phyloP scores from a whole-genome alignment of 2,113 vertebrate species.

The Callospermophilus lateralis region DNA sequence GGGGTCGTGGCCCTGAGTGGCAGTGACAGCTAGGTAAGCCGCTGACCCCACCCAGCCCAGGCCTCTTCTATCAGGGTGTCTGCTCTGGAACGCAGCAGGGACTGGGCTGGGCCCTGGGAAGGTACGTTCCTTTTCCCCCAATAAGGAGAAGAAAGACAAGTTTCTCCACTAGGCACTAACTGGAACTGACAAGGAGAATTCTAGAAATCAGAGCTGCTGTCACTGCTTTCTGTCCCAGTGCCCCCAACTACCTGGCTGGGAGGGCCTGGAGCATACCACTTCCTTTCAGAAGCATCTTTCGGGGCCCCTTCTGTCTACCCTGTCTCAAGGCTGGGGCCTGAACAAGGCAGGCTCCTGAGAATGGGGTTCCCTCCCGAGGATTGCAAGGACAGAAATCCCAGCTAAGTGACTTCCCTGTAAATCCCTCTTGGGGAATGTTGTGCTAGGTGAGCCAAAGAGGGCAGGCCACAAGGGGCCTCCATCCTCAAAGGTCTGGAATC shows the following conservation, averaged over 20 bases:
- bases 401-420: background rate
- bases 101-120: conserved; percentile 3
- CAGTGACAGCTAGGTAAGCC: background rate
- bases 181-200: conserved; percentile 47
- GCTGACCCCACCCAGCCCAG: background rate
- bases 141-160: conserved; percentile 71
- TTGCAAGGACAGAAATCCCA: background rate
- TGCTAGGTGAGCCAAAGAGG: conserved; percentile 15
- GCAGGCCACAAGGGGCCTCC: conserved; percentile 13
- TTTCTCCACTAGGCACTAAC: conserved; percentile 51
- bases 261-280: background rate
- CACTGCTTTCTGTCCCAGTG: conserved; percentile 5
- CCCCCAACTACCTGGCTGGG: background rate
- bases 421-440: conserved; percentile 21
- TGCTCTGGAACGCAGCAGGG: conserved; percentile 17
- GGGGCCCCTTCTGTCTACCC: background rate
- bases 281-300: background rate
- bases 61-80: background rate
- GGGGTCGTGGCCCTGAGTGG: background rate
- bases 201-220: conserved; percentile 28
- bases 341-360: background rate
- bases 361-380: background rate
- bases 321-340: background rate
- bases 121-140: background rate
- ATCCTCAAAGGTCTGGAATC: conserved; percentile 34